Conservation (phyloP, 1,140 invertebrate genomes). For the Globodera rostochiensis region DNA sequence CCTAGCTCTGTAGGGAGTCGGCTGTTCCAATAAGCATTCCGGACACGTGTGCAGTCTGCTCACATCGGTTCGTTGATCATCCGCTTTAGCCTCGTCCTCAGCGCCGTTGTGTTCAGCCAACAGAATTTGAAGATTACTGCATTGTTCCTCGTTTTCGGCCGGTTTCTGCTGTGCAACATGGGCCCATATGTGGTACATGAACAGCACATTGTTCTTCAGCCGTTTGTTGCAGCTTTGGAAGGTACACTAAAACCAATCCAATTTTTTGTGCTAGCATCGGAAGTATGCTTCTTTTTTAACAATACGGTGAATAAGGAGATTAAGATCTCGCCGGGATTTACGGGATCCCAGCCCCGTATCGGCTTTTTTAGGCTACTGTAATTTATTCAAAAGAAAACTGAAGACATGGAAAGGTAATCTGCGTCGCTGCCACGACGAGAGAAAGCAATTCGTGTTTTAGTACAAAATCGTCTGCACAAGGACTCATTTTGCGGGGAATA, state of each 20-base stretch:
- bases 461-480: too few relatives aligned
- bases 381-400: too few relatives aligned
- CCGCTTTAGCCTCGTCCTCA: not conserved
- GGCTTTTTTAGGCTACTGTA: too few relatives aligned
- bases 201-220: conserved; percentile 3
- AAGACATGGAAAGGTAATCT: too few relatives aligned
- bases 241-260: conserved; percentile 71
- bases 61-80: not conserved
- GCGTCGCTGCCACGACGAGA: too few relatives aligned
- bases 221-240: conserved; percentile 10
- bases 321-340: too few relatives aligned
- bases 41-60: conserved; percentile 2
- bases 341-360: too few relatives aligned
- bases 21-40: not conserved
- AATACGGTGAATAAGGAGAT: too few relatives aligned
- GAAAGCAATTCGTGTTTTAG: too few relatives aligned
- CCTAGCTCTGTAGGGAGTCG: not conserved
- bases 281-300: too few relatives aligned
- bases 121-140: not conserved
- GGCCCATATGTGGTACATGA: conserved; percentile 3
- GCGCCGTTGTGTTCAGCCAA: not conserved
- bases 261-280: too few relatives aligned
- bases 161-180: conserved; percentile 4
- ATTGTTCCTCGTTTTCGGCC: not conserved
- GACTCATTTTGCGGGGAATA: too few relatives aligned